Base-by-base conservation (phyloP, 2,888 invertebrate genomes). In the Macaria liturata region DNA sequence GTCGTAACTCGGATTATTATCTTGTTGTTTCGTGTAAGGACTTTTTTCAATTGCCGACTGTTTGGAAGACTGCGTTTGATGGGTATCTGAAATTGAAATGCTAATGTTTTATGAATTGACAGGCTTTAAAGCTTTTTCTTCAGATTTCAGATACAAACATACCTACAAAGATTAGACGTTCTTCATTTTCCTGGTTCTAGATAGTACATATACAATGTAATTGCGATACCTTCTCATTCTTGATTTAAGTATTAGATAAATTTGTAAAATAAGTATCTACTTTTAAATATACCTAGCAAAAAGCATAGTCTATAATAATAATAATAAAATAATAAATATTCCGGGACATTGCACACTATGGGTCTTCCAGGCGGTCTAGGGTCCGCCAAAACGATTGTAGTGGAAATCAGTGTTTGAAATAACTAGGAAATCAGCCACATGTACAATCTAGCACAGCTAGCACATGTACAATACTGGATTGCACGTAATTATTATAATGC, bases 1-100 rank as follows among this genome's bases (percentile, higher is more conserved):
- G 66, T 67, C 68, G 62, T 65, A 66, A 70, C 73, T 53, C 46
- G 52, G 62, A 66, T 65, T 65, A 60, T 60, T 64, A 66, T 64
- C 66, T 63, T 59, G 57, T 63, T 64, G 57, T 63, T 64, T 64
- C 64, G 43, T 63, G 61, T 59, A 66, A 66, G 67, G 66, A 68
- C 66, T 66, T 64, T 58, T 67, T 68, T 68, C 66, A 68, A 68
- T 66, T 66, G 68, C 55, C 45, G 20, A 55, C 57, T 49, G 47
- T 58, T 54, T 54, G 46, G 43, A 50, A 50, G 49, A 58, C 46
- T 54, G 43, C 39, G 44, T 53, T 46, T 58, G 58, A 54, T 50
- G 43, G 32, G 32, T 54, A 50, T 58, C 54, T 58, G 9, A 50
- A 49, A 53, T 58, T 53, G 42, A 49, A 53, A 45, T 42, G n/a